Evolutionary conservation across 1,140 invertebrate genomes (phyloP), one percentile per base, ranked within the genome.

Genomic region (Ceratina australensis): DNA sequence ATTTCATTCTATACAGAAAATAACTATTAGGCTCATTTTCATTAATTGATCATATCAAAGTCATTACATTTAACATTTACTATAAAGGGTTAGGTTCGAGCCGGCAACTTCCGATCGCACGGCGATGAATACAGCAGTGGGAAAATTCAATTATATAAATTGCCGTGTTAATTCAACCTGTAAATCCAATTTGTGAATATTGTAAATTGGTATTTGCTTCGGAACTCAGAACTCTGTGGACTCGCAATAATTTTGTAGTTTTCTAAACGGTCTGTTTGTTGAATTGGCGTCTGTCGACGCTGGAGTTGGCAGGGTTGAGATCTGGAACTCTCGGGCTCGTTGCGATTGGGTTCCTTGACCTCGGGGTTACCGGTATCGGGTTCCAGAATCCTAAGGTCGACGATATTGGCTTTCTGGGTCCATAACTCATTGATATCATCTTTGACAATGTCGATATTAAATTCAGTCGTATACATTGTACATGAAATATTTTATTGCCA

Each of bases 351-450:
- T 28, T 15, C 26, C 66, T 20, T 13, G 66, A 68, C 50, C 50
- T 33, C 66, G 26, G 3, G 24, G 26, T 68, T 26, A 26, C 20
- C 49, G 18, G 18, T 68, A 24, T 54, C 26, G 13, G n/a, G 0
- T 54, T 28, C 7, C 24, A 52, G 16, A 28, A 28, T 26, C 18
- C 24, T 26, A 13, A 54, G 65, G 65, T 54, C 24, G 7, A 28
- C 50, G n/a, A 54, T 68, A 54, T 68, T 26, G 50, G 24, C 18
- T 8, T 52, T 20, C 26, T 33, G 2, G 26, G 16, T 20, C 26
- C 66, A 33, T 68, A 20, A 54, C 18, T 67, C 49, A 20, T 52
- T n/a, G 24, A 28, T 67, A 52, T 56, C 18, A 16, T 68, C 50
- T 16, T 22, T n/a, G 65, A 54, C 26, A 18, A 5, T 33, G 18